Evolutionary conservation across 2,113 vertebrate genomes (phyloP), one percentile per base, ranked within the genome.

Genomic region (Trematocara marginatum): DNA sequence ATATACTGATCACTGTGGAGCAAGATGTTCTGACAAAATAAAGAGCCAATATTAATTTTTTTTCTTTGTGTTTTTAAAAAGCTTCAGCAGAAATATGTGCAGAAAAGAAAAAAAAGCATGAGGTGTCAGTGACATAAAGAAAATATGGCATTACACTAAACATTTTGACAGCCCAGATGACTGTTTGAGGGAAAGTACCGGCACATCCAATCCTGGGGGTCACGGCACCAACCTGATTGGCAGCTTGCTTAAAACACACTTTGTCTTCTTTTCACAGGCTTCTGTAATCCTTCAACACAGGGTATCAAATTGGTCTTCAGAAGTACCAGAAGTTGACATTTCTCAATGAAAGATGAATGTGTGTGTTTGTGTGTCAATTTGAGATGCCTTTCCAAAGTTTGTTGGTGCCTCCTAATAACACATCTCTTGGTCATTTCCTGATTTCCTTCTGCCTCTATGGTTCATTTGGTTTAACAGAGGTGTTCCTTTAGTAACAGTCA

Each of bases 131-230:
- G 88, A 93, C 85, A 92, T 88, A 90, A 90, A 74, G 78, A 89
- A 86, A 88, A 78, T 57, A 91, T 81, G 89, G 90, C 85, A 78
- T 90, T 82, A 94, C 92, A 92, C 87, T 35, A 83, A 92, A 91
- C 85, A 86, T 85, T 89, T 88, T 80, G 71, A 93, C 89, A 79
- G 88, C 78, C 66, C 71, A 9, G 80, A 9, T 13, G 87, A 86
- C 69, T 64, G 88, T 74, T 79, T 54, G 81, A 81, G 81, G 88
- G 79, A 51, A 40, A 82, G 78, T 26, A 61, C 74, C 56, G 15
- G 74, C 66, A 69, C 35, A 54, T 90, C 80, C 20, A 64, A 79
- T 66, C 81, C 84, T 7, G 79, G 81, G 56, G 81, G 78, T 91
- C 86, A 89, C 31, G n/a, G 31, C 83, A 52, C 38, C 64, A 12